These are phyloP conservation scores for Phengaris alcon DNA, from an alignment of 2,888 invertebrate species.

Conservation along the genomic window DNA sequence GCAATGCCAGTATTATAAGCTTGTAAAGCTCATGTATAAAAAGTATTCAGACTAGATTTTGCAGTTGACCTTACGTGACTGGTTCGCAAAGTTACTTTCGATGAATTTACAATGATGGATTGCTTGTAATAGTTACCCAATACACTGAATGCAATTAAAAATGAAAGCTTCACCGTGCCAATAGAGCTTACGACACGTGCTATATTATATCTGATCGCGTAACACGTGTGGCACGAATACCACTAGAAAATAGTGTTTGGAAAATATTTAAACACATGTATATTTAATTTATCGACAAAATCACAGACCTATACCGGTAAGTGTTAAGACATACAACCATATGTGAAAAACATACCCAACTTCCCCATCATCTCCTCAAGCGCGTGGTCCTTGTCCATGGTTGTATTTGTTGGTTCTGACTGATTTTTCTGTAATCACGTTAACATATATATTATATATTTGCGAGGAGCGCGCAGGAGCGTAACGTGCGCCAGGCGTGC, in stretches of 20 bases:
- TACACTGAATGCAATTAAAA: background rate
- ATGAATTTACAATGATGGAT: constrained; percentile 2
- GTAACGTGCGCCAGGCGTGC: constrained; percentile 58
- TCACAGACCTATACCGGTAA: background rate
- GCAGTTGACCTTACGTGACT: constrained; percentile 12
- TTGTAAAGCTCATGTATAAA: background rate
- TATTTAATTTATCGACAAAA: background rate
- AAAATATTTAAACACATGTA: too few relatives aligned
- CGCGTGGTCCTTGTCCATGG: constrained; percentile 82
- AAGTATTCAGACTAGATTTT: constrained; percentile 6
- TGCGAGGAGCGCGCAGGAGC: constrained; percentile 48
- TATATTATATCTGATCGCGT: constrained; percentile 32
- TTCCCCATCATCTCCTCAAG: constrained; percentile 84
- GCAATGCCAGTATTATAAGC: background rate
- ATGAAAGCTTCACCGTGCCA: constrained; percentile 23
- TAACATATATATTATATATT: constrained; percentile 58
- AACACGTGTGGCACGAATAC: constrained; percentile 10
- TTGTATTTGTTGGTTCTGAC: constrained; percentile 40
- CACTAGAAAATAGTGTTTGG: background rate
- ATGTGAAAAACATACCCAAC: constrained; percentile 72
- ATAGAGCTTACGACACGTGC: constrained; percentile 37
- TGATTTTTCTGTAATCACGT: constrained; percentile 56
- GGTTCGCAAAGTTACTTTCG: constrained; percentile 18
- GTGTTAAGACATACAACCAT: background rate
- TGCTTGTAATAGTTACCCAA: constrained; percentile 4